Evolutionary conservation across 2,797 vertebrate genomes (phyloP).

Genomic region (Rousettus madagascariensis): DNA sequence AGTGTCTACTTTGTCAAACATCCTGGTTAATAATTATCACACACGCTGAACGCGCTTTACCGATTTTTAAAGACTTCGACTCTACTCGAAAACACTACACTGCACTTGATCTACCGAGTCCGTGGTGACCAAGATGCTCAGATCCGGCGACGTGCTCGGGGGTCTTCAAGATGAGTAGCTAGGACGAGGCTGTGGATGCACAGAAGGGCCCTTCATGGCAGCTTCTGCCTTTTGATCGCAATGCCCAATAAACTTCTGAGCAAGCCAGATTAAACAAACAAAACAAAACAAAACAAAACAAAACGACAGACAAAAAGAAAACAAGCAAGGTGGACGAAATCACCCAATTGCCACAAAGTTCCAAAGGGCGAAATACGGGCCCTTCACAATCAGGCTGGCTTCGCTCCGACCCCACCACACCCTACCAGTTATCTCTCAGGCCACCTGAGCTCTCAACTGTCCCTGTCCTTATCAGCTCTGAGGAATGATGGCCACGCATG

Average conservation of each 20-base stretch:
- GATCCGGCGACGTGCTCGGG: background rate
- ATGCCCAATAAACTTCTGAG: background rate
- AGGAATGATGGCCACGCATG: accelerated
- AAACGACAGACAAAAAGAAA: background rate
- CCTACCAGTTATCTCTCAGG: background rate
- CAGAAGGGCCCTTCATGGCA: background rate
- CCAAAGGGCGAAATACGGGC: background rate
- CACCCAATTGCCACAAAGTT: background rate
- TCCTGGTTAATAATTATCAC: slow-evolving; percentile 16
- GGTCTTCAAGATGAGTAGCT: background rate
- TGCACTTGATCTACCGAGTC: background rate
- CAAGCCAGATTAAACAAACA: background rate
- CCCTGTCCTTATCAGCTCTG: too few relatives aligned
- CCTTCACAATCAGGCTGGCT: background rate
- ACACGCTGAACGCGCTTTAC: too few relatives aligned
- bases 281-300: too few relatives aligned
- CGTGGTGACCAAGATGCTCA: background rate
- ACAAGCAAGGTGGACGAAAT: background rate
- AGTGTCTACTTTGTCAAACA: background rate
- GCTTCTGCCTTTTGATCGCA: background rate
- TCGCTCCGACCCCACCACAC: background rate
- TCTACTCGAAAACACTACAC: background rate
- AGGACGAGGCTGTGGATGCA: background rate
- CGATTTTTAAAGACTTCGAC: background rate
- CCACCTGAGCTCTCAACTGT: background rate